Percentiles rank a stretch among this genome's conserved stretches.
Conservation (phyloP, 2,113 vertebrate genomes). For the Excalfactoria chinensis region DNA sequence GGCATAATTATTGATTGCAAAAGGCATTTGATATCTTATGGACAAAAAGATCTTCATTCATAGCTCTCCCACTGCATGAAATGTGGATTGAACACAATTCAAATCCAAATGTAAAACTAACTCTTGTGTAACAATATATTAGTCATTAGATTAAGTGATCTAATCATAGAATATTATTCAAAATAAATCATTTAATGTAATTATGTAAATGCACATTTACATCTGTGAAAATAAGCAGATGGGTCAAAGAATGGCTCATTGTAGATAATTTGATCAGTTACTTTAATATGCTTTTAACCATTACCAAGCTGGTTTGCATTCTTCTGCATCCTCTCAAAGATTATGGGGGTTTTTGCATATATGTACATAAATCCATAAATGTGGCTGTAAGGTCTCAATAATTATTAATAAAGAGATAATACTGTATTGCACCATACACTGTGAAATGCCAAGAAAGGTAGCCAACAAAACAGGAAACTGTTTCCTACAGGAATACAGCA, state of each 20-base stretch:
- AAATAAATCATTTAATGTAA: background rate
- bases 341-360: rapidly evolving
- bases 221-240: background rate
- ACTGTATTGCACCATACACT: background rate
- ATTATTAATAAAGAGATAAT: background rate
- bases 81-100: background rate
- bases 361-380: background rate
- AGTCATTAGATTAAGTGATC: background rate
- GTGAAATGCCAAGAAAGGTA: background rate
- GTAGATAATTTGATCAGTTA: background rate
- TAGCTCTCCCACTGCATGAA: background rate
- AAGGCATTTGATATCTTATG: background rate
- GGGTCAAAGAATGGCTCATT: background rate
- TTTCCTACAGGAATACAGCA: background rate
- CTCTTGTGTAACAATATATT: background rate
- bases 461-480: background rate
- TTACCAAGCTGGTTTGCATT: background rate
- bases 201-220: background rate
- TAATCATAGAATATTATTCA: background rate
- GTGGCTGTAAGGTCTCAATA: background rate
- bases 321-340: background rate
- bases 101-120: background rate
- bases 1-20: background rate
- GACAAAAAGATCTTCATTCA: background rate
- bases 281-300: background rate